A percentile compares a stretch with the other conserved stretches of the same genome.
phyloP scores from a whole-genome alignment of 2,797 vertebrate species.

The Hephaestus fuliginosus region DNA sequence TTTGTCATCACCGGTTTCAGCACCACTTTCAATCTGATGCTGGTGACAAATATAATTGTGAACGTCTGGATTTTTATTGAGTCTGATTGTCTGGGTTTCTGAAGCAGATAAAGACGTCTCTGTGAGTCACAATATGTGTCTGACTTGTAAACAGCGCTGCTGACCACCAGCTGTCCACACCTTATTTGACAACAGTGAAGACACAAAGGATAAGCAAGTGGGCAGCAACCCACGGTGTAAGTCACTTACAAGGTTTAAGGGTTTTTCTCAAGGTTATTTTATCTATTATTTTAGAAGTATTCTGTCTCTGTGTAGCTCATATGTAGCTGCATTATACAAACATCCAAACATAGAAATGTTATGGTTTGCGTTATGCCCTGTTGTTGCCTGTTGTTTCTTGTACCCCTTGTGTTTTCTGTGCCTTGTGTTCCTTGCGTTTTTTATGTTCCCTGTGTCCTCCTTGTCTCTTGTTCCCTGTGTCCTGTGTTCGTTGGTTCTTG shows the following conservation, averaged over 20 bases:
- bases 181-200: background rate
- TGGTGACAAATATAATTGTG: constrained; percentile 46
- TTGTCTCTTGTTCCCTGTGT: too few relatives aligned
- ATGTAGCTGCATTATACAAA: background rate
- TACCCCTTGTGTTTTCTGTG: too few relatives aligned
- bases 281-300: background rate
- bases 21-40: constrained; percentile 25
- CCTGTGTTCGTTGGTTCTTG: too few relatives aligned
- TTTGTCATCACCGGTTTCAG: constrained; percentile 28
- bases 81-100: constrained; percentile 29
- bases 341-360: background rate
- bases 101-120: constrained; percentile 41
- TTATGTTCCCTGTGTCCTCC: too few relatives aligned
- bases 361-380: too few relatives aligned
- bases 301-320: background rate
- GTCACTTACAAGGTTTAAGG: background rate
- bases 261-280: background rate
- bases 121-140: constrained; percentile 41
- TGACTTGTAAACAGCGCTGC: constrained; percentile 17
- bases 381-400: too few relatives aligned
- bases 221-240: background rate
- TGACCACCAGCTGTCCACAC: background rate
- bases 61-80: constrained; percentile 42
- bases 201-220: background rate
- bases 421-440: too few relatives aligned